Percentiles rank a stretch among this genome's conserved stretches.
These are phyloP conservation scores for Suricata suricatta DNA, from an alignment of 2,113 vertebrate species.

Conservation along the genomic window DNA sequence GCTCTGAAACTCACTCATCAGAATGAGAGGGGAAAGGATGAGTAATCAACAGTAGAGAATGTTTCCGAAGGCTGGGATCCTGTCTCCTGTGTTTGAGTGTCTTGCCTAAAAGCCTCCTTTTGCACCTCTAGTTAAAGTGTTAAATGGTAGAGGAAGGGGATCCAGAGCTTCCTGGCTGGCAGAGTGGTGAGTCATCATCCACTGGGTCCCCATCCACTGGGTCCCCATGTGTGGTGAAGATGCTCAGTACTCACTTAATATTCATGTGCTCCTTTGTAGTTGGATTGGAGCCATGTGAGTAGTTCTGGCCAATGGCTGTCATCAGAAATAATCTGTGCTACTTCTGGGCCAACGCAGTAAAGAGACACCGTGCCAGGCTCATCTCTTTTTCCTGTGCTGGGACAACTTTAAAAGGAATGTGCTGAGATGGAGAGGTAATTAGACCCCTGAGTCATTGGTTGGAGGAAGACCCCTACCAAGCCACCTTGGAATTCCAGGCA, in stretches of 20 bases:
- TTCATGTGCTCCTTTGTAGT: background rate
- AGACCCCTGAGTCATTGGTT: background rate
- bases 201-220: background rate
- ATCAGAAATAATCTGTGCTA: background rate
- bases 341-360: background rate
- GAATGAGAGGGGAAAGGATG: background rate
- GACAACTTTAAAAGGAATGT: background rate
- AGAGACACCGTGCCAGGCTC: background rate
- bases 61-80: background rate
- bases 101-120: background rate
- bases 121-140: background rate
- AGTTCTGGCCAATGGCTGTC: background rate
- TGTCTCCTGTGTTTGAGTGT: background rate
- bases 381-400: background rate
- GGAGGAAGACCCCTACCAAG: background rate
- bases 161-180: background rate
- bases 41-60: background rate
- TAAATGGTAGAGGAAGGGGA: background rate
- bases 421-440: background rate
- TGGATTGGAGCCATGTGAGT: background rate
- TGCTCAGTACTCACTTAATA: background rate
- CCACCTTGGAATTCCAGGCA: background rate
- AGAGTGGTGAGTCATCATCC: background rate
- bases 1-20: background rate
- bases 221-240: background rate